phyloP scores from a whole-genome alignment of 2,797 vertebrate genomes.

The Xiphophorus birchmanni region DNA sequence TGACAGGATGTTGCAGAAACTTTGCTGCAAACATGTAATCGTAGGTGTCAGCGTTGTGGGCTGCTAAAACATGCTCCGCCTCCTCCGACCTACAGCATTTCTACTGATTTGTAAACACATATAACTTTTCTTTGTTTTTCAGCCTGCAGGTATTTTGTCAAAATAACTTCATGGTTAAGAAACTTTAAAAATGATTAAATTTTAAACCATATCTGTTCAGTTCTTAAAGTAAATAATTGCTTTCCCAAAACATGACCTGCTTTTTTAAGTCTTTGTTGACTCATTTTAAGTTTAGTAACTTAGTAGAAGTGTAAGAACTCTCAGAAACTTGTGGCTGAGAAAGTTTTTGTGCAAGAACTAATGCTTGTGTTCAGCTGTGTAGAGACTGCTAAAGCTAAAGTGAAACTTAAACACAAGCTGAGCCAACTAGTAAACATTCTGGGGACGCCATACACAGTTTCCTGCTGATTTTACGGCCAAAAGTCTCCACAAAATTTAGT shows the following conservation, averaged over 20 bases:
- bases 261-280: not conserved
- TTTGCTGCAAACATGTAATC: constrained; percentile 37
- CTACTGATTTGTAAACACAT: not conserved
- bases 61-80: not conserved
- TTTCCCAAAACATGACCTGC: not conserved
- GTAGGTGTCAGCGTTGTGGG: constrained; percentile 20
- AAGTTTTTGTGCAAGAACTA: not conserved
- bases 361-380: not conserved
- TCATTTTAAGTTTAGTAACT: not conserved
- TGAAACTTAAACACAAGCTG: not conserved
- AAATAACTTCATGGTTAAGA: not conserved
- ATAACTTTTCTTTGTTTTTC: not conserved
- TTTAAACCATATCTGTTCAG: not conserved
- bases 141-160: not conserved
- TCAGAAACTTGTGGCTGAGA: not conserved
- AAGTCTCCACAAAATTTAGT: not conserved
- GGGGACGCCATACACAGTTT: not conserved
- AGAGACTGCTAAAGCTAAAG: not conserved
- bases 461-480: not conserved
- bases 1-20: constrained; percentile 11
- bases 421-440: not conserved
- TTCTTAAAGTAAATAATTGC: not conserved
- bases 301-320: not conserved
- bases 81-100: not conserved
- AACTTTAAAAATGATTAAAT: not conserved